These are phyloP conservation scores for Struthidea cinerea DNA, from an alignment of 2,113 vertebrate species.

Conservation along the genomic window DNA sequence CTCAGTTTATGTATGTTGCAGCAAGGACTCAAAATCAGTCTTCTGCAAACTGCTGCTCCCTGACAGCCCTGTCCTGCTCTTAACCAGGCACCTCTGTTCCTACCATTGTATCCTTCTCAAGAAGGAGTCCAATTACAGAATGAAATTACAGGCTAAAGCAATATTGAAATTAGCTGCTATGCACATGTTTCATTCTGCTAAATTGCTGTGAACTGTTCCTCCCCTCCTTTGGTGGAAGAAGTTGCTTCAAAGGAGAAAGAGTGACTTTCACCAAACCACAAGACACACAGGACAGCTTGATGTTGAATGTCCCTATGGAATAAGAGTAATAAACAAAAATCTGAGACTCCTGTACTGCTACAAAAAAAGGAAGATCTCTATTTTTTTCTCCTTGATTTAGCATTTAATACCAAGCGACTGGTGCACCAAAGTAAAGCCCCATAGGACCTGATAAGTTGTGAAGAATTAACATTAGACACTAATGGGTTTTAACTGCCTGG, in stretches of 20 bases:
- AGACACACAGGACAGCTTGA: background rate
- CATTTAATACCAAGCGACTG: background rate
- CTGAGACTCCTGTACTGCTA: background rate
- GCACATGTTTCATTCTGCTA: background rate
- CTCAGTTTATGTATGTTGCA: background rate
- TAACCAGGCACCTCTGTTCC: background rate
- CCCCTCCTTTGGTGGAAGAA: background rate
- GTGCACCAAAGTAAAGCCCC: background rate
- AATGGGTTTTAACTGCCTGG: background rate
- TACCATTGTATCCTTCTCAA: background rate
- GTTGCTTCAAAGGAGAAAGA: background rate
- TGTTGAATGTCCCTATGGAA: background rate
- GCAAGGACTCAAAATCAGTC: background rate
- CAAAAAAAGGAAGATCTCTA: background rate
- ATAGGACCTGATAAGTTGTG: background rate
- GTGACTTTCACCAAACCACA: background rate
- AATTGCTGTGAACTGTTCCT: background rate
- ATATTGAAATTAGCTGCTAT: background rate
- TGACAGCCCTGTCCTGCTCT: background rate
- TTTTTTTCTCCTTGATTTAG: background rate
- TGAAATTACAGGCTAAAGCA: background rate
- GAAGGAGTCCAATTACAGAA: background rate
- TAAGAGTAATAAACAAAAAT: background rate
- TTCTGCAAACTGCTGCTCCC: background rate
- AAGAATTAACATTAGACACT: slow-evolving; percentile 6